Conservation (phyloP, 2,113 vertebrate genomes). For the Nestor notabilis region DNA sequence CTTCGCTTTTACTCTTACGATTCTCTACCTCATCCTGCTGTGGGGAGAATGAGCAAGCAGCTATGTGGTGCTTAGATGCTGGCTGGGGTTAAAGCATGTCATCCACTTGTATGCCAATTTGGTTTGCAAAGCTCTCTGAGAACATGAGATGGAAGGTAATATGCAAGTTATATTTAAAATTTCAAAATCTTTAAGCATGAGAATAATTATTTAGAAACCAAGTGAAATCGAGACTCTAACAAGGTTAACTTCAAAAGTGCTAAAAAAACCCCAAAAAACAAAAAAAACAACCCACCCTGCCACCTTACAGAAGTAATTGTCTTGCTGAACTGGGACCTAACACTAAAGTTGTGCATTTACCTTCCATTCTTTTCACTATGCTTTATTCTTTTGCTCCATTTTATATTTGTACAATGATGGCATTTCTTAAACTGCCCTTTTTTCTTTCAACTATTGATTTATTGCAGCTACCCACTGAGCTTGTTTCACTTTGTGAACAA, state of each 20-base stretch:
- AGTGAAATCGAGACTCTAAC: not conserved
- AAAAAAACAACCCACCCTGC: too few species aligned
- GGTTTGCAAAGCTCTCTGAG: not conserved
- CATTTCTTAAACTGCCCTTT: not conserved
- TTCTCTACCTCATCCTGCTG: not conserved
- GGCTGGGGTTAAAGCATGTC: not conserved
- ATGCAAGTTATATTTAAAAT: not conserved
- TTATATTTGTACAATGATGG: not conserved
- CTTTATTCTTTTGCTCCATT: not conserved
- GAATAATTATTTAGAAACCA: not conserved
- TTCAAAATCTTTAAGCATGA: not conserved
- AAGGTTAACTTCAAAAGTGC: not conserved
- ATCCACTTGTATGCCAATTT: not conserved
- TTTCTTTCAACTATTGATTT: not conserved
- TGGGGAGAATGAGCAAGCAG: not conserved
- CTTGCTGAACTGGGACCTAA: not conserved
- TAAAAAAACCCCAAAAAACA: not conserved
- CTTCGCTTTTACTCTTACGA: not conserved
- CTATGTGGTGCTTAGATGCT: not conserved
- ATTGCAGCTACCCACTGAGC: not conserved
- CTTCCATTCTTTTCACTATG: not conserved
- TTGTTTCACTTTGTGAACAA: not conserved
- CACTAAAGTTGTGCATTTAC: not conserved
- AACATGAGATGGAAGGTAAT: not conserved
- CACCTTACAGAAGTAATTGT: not conserved